Percentiles rank a stretch among this genome's conserved stretches.
These are phyloP conservation scores for Drosophila mimetica DNA, from an alignment of 2,888 invertebrate species.

Conservation along the genomic window DNA sequence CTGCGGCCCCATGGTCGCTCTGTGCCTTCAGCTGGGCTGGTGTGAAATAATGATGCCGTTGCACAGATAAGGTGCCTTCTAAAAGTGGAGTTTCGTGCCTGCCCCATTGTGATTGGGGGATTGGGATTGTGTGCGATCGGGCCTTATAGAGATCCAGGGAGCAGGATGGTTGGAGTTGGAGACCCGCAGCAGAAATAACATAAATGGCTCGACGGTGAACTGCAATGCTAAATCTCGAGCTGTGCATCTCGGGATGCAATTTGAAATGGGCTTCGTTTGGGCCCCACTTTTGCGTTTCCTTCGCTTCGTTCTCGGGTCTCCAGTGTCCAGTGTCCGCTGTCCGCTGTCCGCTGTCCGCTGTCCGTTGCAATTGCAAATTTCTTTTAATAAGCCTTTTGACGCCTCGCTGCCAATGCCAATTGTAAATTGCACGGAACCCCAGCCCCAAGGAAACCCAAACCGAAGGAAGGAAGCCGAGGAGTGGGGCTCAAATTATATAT, in stretches of 20 bases:
- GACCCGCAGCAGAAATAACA: constrained; percentile 60
- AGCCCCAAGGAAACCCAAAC: constrained; percentile 9
- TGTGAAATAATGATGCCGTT: constrained; percentile 84
- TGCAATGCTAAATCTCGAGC: constrained; percentile 54
- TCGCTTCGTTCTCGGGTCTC: constrained; percentile 10
- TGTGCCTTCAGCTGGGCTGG: constrained; percentile 55
- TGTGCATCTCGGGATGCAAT: constrained; percentile 43
- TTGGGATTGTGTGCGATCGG: constrained; percentile 44
- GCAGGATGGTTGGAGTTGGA: constrained; percentile 25
- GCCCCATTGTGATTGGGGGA: constrained; percentile 64
- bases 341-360: constrained; percentile 8
- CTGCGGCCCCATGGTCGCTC: constrained; percentile 28
- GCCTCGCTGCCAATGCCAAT: constrained; percentile 77
- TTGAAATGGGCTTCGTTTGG: constrained; percentile 35
- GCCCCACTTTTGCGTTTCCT: constrained; percentile 21
- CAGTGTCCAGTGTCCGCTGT: constrained; percentile 21
- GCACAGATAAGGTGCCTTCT: constrained; percentile 80
- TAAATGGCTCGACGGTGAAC: constrained; percentile 62
- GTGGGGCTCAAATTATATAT: constrained; percentile 65
- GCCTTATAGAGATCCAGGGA: constrained; percentile 45
- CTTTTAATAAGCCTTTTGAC: constrained; percentile 82
- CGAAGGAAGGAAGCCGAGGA: constrained; percentile 8
- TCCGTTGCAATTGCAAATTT: constrained; percentile 78
- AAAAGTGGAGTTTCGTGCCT: constrained; percentile 68
- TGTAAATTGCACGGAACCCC: constrained; percentile 61